These are phyloP conservation scores for Thamnophis elegans DNA, from an alignment of 2,797 vertebrate genomes.

Conservation along the genomic window DNA sequence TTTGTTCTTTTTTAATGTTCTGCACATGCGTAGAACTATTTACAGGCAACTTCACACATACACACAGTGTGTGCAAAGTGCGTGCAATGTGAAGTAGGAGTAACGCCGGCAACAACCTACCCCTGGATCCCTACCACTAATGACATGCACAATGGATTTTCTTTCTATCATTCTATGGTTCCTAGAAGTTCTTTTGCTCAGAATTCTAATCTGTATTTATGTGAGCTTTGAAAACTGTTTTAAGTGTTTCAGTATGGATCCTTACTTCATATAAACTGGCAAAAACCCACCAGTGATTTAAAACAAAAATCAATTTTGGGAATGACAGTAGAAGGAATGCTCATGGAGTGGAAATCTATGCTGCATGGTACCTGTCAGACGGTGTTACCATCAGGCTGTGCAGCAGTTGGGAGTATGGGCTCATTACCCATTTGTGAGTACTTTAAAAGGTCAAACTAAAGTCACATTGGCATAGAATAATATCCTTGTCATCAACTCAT, in stretches of 20 bases:
- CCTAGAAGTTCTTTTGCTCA: background rate
- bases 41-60: no score
- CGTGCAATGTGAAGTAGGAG: no score
- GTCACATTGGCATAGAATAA: constrained; percentile 14
- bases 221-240: constrained; percentile 1
- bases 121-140: background rate
- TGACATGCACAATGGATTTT: no score
- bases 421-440: constrained; percentile 18
- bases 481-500: background rate
- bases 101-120: no score
- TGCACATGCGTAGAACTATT: no score
- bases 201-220: background rate
- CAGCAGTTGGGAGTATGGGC: background rate
- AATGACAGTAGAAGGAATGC: constrained; percentile 10
- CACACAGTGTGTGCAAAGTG: no score
- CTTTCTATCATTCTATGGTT: background rate
- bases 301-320: constrained; percentile 25
- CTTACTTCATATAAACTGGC: background rate
- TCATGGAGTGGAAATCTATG: constrained; percentile 10
- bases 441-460: constrained; percentile 28
- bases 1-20: no score
- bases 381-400: constrained; percentile 17
- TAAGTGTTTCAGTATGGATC: background rate
- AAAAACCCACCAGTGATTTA: background rate
- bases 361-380: constrained; percentile 29